Conservation (phyloP, 1,140 invertebrate species). For the Sitobion miscanthi region DNA sequence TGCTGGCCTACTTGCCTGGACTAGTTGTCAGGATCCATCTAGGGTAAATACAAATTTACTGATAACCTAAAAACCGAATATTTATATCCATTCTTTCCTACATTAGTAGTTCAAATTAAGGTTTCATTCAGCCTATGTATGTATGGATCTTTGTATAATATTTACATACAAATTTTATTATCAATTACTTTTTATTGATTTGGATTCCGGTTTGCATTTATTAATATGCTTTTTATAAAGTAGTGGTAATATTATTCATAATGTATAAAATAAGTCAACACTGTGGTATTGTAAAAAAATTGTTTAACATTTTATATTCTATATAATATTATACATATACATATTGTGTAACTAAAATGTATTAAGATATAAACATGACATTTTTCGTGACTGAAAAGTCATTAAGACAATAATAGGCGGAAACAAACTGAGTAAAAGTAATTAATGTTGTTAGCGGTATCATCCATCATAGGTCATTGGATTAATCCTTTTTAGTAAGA, state of each 20-base stretch:
- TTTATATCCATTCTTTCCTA: neutral
- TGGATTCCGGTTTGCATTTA: neutral
- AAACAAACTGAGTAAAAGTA: neutral
- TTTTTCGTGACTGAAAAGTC: neutral
- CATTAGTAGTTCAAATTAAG: neutral
- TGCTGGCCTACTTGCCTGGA: slow-evolving; percentile 44
- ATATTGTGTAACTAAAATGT: neutral
- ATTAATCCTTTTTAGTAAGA: no score
- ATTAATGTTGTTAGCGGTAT: neutral
- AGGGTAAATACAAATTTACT: slow-evolving; percentile 39
- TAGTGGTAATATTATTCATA: neutral
- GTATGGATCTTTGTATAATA: neutral
- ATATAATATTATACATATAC: no score
- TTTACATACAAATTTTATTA: neutral
- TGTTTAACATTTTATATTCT: no score
- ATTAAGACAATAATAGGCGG: neutral
- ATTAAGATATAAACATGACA: neutral
- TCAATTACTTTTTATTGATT: neutral
- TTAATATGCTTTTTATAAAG: neutral
- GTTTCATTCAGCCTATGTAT: neutral
- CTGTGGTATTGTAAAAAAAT: neutral
- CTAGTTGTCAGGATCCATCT: slow-evolving; percentile 53
- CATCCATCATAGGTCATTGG: no score
- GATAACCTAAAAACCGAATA: neutral
- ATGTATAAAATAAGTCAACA: neutral